Base-by-base conservation (phyloP, 2,888 invertebrate genomes). In the Drosophila kuntzei region DNA sequence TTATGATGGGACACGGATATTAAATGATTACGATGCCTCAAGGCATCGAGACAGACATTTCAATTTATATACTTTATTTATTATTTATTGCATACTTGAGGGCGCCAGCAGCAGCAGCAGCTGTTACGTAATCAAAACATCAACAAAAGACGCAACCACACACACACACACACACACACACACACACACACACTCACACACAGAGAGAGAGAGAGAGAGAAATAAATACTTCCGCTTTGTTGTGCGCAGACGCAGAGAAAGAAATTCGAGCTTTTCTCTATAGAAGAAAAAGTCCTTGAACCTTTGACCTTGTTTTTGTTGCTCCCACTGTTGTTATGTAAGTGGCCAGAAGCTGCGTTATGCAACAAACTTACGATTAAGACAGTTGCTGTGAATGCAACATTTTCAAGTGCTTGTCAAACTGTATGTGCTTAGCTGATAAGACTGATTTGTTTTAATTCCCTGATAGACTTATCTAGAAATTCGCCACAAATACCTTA, bases 241-340 rank as follows among this genome's bases (percentile, higher is more conserved):
- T 39, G 1, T n/a, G 68, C 73, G 73, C 76, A 61, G 49, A 1
- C 54, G 59, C 73, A 57, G 32, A 29, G n/a, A n/a, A n/a, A n/a
- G n/a, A 61, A 14, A 1, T 3, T 22, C 12, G 41, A 69, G 78
- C 86, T 77, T 65, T 59, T 71, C 66, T 58, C 49, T 16, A 9
- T 16, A 9, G 20, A 27, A 53, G n/a, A 20, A 18, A 62, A 83
- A 83, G 88, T 84, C 89, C 88, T 89, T 89, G 88, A 88, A 88
- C 89, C 71, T 76, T 64, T 89, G 88, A 86, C 88, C 88, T 89
- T 89, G 88, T 89, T 86, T 87, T 63, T 57, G 20, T 51, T 22
- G 36, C 36, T 12, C 11, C 16, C 9, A 6, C 25, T 14, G 43
- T 36, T 57, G 71, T 83, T 83, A 87, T 68, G 49, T 84, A 83